A percentile compares a stretch with the other conserved stretches of the same genome.
Evolutionary conservation across 2,797 vertebrate genomes (phyloP).

Genomic region (Falco cherrug): DNA sequence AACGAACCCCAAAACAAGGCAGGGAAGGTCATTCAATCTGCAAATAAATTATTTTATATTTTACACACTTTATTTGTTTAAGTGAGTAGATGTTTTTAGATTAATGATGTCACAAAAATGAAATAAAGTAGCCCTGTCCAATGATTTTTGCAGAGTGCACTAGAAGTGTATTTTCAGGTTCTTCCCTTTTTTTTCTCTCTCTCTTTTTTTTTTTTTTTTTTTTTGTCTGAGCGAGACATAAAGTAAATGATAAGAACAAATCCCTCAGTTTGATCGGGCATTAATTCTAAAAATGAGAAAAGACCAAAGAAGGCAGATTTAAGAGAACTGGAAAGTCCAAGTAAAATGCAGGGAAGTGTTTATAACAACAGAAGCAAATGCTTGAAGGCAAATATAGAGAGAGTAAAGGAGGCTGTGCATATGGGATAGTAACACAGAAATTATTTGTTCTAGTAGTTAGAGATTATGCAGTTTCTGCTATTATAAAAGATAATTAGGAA

Average conservation of each 20-base stretch:
- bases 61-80: not conserved
- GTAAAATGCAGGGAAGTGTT: not conserved
- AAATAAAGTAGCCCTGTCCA: rapidly evolving
- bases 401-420: not conserved
- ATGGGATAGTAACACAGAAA: slow-evolving; percentile 28
- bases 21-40: not conserved
- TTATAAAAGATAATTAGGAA: slow-evolving; percentile 75
- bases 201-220: not conserved
- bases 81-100: not conserved
- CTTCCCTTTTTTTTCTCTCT: not conserved
- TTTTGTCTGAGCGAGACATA: not conserved
- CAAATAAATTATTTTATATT: not conserved
- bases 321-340: not conserved
- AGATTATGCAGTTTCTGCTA: slow-evolving; percentile 58
- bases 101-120: not conserved
- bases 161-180: rapidly evolving
- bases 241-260: not conserved
- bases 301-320: not conserved
- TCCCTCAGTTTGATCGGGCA: not conserved
- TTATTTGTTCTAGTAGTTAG: slow-evolving; percentile 57
- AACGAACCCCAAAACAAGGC: rapidly evolving
- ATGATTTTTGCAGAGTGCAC: not conserved
- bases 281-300: not conserved
- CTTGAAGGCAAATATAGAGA: not conserved
- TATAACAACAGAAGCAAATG: not conserved